These are phyloP conservation scores for Silurus lanzhouensis DNA, from an alignment of 2,797 vertebrate genomes.

Conservation along the genomic window DNA sequence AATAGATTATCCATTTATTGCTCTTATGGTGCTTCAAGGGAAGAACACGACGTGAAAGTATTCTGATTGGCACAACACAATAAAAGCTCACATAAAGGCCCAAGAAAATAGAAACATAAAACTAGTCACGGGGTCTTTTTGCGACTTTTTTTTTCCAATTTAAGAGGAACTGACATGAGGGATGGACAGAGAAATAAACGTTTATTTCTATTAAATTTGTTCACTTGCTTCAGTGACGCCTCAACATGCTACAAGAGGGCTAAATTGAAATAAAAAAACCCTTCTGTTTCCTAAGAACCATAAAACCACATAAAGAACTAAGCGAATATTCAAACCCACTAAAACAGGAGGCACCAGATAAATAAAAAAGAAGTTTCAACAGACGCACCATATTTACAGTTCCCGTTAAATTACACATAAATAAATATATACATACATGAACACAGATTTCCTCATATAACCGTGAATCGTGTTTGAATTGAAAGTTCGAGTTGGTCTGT, in stretches of 20 bases:
- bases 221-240: slow-evolving; percentile 92
- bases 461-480: slow-evolving; percentile 92
- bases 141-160: slow-evolving; percentile 68
- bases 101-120: slow-evolving; percentile 82
- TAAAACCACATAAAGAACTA: slow-evolving; percentile 98
- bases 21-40: slow-evolving; percentile 89
- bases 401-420: slow-evolving; percentile 99
- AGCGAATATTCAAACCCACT: slow-evolving; percentile 97
- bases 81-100: slow-evolving; percentile 77
- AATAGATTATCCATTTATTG: slow-evolving; percentile 89
- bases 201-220: slow-evolving; percentile 87
- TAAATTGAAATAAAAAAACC: slow-evolving; percentile 87
- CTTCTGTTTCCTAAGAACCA: slow-evolving; percentile 95
- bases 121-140: slow-evolving; percentile 74
- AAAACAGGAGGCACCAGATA: slow-evolving; percentile 99
- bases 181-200: slow-evolving; percentile 85
- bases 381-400: slow-evolving; percentile 99
- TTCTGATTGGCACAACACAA: slow-evolving; percentile 86
- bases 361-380: slow-evolving; percentile 97
- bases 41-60: slow-evolving; percentile 85
- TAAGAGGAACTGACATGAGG: slow-evolving; percentile 85
- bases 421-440: slow-evolving; percentile 99
- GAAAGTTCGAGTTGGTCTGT: slow-evolving; percentile 94
- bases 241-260: slow-evolving; percentile 99
- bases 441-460: slow-evolving; percentile 99